Conservation (phyloP, 1,140 invertebrate genomes). For the Globodera rostochiensis region DNA sequence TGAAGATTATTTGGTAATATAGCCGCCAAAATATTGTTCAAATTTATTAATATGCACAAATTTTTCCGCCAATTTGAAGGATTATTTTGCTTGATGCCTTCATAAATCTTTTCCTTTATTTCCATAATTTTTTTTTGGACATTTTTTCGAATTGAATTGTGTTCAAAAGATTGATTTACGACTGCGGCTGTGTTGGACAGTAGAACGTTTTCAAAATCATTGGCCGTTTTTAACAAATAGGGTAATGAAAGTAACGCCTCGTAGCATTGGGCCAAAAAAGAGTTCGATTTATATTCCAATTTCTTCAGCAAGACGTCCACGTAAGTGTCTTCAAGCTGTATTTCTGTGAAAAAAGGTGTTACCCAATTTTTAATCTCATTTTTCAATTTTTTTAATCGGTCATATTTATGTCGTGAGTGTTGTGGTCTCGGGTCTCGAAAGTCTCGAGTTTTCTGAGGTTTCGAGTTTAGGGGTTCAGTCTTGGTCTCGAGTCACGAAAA, state of each 20-base stretch:
- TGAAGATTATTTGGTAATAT: background rate
- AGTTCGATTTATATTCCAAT: background rate
- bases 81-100: background rate
- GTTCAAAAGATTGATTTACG: background rate
- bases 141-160: background rate
- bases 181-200: background rate
- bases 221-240: background rate
- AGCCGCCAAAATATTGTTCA: background rate
- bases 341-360: background rate
- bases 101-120: background rate
- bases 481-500: no score
- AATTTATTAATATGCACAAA: background rate
- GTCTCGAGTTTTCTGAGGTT: no score
- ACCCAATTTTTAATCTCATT: no score
- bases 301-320: background rate
- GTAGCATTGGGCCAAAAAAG: background rate
- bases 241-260: background rate
- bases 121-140: background rate
- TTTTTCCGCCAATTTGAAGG: background rate
- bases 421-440: no score
- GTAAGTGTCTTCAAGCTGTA: background rate
- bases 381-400: no score
- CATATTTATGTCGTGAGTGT: no score
- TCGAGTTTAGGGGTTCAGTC: no score
- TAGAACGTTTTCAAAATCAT: background rate